These are phyloP conservation scores for Tricholauxania praeusta DNA, from an alignment of 2,888 invertebrate genomes.

Conservation along the genomic window DNA sequence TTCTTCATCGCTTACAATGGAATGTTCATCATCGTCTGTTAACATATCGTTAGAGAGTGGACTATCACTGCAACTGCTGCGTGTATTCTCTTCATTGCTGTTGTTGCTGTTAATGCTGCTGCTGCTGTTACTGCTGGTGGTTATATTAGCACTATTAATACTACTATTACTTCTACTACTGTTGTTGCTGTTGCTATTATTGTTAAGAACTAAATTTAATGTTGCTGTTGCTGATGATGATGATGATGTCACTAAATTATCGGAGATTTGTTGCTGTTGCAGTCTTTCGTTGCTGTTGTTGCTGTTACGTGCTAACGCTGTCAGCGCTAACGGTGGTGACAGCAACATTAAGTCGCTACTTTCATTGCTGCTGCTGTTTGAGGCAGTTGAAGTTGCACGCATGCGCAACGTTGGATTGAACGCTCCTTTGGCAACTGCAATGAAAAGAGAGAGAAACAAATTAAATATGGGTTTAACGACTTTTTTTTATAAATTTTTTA, in stretches of 20 bases:
- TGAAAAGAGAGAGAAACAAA: neutral
- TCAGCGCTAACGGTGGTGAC: slow-evolving; percentile 34
- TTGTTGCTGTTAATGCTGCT: neutral
- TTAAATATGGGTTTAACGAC: too few relatives aligned
- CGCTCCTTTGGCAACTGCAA: slow-evolving; percentile 55
- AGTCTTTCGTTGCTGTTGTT: slow-evolving; percentile 33
- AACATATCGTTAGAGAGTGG: neutral
- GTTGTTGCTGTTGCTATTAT: neutral
- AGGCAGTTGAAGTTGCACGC: slow-evolving; percentile 1
- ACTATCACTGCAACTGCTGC: neutral
- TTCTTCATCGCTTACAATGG: slow-evolving; percentile 40
- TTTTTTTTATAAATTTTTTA: too few relatives aligned
- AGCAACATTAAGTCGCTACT: slow-evolving; percentile 7
- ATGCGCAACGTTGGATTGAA: slow-evolving; percentile 42
- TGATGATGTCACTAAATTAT: slow-evolving; percentile 37
- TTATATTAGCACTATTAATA: neutral
- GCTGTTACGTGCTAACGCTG: slow-evolving; percentile 28
- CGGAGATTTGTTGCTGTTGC: slow-evolving; percentile 44
- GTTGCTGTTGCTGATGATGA: neutral
- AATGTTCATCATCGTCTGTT: slow-evolving; percentile 33
- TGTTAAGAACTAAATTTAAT: neutral
- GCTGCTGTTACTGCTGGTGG: neutral
- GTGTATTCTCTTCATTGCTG: neutral
- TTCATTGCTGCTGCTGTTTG: neutral
- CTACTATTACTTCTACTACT: neutral